Evolutionary conservation across 1,140 invertebrate genomes (phyloP).

Genomic region (Chymomyza costata): DNA sequence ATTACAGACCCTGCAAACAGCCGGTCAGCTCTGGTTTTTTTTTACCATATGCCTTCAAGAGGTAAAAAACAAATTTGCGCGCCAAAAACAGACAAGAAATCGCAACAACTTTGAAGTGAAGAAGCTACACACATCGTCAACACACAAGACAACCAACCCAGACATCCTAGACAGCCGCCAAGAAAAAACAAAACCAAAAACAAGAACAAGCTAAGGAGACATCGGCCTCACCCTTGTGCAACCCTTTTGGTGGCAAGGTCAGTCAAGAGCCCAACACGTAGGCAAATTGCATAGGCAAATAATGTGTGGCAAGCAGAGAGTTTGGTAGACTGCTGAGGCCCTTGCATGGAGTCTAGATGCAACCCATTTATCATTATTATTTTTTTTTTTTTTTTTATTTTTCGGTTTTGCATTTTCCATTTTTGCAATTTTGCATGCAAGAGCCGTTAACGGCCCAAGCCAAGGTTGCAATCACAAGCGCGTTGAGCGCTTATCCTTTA

Average conservation of each 20-base stretch:
- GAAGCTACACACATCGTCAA: too few species aligned
- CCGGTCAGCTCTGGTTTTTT: conserved; percentile 66
- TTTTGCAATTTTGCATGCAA: conserved; percentile 63
- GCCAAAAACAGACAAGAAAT: conserved; percentile 41
- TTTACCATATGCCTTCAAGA: conserved; percentile 59
- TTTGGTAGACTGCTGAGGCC: too few species aligned
- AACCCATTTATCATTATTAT: conserved; percentile 66
- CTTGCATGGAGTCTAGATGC: conserved; percentile 20
- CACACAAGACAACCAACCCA: too few species aligned
- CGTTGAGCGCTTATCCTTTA: conserved; percentile 39
- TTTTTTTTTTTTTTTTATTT: too few species aligned
- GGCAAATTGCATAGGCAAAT: conserved; percentile 54
- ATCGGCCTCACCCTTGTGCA: conserved; percentile 11
- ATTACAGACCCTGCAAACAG: conserved; percentile 27
- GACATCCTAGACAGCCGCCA: conserved; percentile 14
- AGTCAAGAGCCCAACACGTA: conserved; percentile 32
- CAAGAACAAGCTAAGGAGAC: conserved; percentile 24
- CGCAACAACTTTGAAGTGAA: conserved; percentile 20
- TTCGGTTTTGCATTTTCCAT: conserved; percentile 43
- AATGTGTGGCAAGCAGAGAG: conserved; percentile 13
- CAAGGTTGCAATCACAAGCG: conserved; percentile 23
- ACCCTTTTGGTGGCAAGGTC: conserved; percentile 46
- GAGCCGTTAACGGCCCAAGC: conserved; percentile 39
- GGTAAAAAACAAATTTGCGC: conserved; percentile 48
- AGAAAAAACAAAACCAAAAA: conserved; percentile 12